Percentiles rank a stretch among this genome's conserved stretches.
phyloP scores from a whole-genome alignment of 2,797 vertebrate genomes.

The Tadarida brasiliensis region DNA sequence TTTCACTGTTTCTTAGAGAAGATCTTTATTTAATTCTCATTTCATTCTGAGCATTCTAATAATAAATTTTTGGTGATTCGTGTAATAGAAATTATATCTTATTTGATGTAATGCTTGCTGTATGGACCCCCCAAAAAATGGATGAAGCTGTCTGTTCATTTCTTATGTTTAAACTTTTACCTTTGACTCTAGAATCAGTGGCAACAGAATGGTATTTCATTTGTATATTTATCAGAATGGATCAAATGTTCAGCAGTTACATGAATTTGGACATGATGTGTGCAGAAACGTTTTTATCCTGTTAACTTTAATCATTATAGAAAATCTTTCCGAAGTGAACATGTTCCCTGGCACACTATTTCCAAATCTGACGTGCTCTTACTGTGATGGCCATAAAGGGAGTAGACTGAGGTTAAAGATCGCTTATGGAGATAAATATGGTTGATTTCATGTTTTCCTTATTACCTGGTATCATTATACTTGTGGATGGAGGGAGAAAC shows the following conservation, averaged over 20 bases:
- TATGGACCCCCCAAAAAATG: neutral
- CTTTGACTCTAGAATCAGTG: neutral
- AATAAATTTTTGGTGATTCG: neutral
- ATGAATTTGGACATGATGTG: neutral
- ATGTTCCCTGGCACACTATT: neutral
- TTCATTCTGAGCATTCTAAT: neutral
- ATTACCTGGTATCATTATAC: neutral
- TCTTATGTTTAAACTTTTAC: neutral
- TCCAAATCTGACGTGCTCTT: slow-evolving; percentile 23
- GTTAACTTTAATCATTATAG: neutral
- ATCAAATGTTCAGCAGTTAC: neutral
- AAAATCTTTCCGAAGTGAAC: slow-evolving; percentile 1
- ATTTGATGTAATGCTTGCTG: neutral
- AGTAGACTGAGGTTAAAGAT: neutral
- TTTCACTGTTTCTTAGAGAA: slow-evolving; percentile 37
- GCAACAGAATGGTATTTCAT: neutral
- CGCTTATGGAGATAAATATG: neutral
- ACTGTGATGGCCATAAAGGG: neutral
- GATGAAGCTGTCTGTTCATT: neutral
- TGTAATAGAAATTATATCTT: neutral
- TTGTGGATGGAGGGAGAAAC: neutral
- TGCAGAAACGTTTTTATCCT: slow-evolving; percentile 46
- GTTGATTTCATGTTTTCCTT: slow-evolving; percentile 46
- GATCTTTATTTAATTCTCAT: slow-evolving; percentile 38
- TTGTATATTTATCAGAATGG: neutral